These are phyloP conservation scores for Hemicentrotus pulcherrimus DNA, from an alignment of 35 echinoderm and acorn worm species.

Conservation along the genomic window DNA sequence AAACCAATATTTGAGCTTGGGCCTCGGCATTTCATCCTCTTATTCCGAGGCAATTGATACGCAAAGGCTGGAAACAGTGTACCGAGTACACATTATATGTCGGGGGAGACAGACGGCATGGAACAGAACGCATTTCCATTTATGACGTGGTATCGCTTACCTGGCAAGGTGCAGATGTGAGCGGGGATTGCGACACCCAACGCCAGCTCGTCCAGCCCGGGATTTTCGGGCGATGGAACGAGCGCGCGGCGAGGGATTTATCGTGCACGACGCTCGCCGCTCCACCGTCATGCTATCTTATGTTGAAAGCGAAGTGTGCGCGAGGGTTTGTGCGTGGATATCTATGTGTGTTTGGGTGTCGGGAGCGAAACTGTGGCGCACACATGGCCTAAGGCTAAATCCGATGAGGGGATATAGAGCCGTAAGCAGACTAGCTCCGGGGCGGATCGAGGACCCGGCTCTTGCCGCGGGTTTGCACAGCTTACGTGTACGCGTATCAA, in stretches of 20 bases:
- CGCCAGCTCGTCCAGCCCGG: conserved; percentile 30
- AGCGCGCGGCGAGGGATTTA: neutral
- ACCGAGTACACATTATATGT: conserved; percentile 40
- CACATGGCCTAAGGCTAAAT: conserved; percentile 35
- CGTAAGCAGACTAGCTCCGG: conserved; percentile 50
- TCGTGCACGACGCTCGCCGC: neutral
- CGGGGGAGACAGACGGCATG: conserved; percentile 40
- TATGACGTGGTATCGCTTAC: conserved; percentile 23
- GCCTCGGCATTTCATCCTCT: conserved; percentile 49
- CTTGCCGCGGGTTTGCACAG: conserved; percentile 39
- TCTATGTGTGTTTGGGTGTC: conserved; percentile 40
- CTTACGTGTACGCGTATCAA: conserved; percentile 49
- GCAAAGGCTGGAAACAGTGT: conserved; percentile 41
- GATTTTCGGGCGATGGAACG: conserved; percentile 34
- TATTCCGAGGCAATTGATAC: conserved; percentile 52
- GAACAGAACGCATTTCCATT: conserved; percentile 50
- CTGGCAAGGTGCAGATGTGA: conserved; percentile 36
- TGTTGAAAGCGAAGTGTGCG: conserved; percentile 9
- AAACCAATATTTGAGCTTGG: conserved; percentile 55
- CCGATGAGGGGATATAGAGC: conserved; percentile 51
- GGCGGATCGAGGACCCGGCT: conserved; percentile 23
- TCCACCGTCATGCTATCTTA: neutral
- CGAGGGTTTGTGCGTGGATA: neutral
- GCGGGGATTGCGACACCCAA: conserved; percentile 29
- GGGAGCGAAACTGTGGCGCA: conserved; percentile 36